phyloP scores from a whole-genome alignment of 2,797 vertebrate genomes.

The Nyctalus aviator region DNA sequence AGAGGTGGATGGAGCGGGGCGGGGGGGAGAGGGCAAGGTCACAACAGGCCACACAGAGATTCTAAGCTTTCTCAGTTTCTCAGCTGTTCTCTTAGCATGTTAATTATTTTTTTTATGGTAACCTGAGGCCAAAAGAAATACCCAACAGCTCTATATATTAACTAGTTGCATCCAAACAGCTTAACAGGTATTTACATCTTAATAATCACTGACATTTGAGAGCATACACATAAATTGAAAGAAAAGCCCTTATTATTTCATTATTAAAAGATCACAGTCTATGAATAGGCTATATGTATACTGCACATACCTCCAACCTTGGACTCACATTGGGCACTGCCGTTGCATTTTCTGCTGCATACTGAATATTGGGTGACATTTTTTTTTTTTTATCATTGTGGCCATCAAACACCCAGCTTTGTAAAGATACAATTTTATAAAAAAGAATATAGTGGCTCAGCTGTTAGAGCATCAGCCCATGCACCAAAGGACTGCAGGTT shows the following conservation, averaged over 20 bases:
- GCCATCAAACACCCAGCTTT: neutral
- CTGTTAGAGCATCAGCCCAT: no score
- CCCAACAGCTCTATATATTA: neutral
- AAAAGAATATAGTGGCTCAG: neutral
- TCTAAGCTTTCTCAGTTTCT: neutral
- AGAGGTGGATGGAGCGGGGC: neutral
- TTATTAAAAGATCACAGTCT: neutral
- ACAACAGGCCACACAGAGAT: neutral
- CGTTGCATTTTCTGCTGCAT: neutral
- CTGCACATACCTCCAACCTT: neutral
- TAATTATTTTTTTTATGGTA: neutral
- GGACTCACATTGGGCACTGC: neutral
- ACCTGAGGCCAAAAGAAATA: conserved; percentile 11
- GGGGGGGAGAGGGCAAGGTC: neutral
- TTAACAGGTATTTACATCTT: neutral
- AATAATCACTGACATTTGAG: neutral
- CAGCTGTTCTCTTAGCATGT: neutral
- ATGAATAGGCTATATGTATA: neutral
- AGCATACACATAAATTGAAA: neutral
- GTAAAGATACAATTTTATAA: neutral
- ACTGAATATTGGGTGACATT: neutral
- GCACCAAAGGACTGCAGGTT: no score
- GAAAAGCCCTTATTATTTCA: neutral
- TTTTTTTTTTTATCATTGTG: neutral
- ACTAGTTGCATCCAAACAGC: neutral